These are phyloP conservation scores for Chelidonichthys spinosus DNA, from an alignment of 2,797 vertebrate genomes.

Conservation along the genomic window DNA sequence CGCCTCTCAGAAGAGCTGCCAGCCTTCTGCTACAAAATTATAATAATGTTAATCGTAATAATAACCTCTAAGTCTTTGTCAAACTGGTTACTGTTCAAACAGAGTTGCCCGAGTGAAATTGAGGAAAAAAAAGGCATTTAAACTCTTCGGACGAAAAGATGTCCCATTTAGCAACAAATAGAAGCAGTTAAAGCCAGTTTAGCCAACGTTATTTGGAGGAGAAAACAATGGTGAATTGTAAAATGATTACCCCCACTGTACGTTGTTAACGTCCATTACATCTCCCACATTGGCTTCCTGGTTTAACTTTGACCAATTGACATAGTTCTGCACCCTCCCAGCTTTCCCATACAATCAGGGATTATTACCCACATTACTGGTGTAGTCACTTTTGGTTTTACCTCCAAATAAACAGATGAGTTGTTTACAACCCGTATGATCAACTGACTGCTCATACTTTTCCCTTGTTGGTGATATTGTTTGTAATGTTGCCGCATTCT, in stretches of 20 bases:
- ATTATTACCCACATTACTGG: not conserved
- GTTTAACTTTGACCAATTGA: not conserved
- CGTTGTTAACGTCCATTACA: not conserved
- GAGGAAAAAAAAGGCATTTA: not conserved
- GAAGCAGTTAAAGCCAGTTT: not conserved
- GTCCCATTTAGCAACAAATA: not conserved
- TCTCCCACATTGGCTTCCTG: not conserved
- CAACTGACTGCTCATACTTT: not conserved
- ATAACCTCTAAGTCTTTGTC: slow-evolving; percentile 8
- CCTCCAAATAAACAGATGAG: not conserved
- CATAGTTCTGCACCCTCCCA: not conserved
- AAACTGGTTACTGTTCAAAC: not conserved
- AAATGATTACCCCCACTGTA: not conserved
- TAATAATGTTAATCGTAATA: slow-evolving; percentile 12
- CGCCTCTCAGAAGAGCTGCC: slow-evolving; percentile 36
- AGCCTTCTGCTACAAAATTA: slow-evolving; percentile 12
- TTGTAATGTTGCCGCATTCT: not conserved
- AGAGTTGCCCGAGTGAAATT: not conserved
- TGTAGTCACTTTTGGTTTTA: not conserved
- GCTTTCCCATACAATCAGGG: not conserved
- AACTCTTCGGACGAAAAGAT: not conserved
- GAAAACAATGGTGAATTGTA: not conserved
- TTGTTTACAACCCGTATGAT: not conserved
- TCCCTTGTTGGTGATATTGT: not conserved
- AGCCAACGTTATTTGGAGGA: not conserved